phyloP scores from a whole-genome alignment of 2,797 vertebrate species.

The Enteromius treurensis region DNA sequence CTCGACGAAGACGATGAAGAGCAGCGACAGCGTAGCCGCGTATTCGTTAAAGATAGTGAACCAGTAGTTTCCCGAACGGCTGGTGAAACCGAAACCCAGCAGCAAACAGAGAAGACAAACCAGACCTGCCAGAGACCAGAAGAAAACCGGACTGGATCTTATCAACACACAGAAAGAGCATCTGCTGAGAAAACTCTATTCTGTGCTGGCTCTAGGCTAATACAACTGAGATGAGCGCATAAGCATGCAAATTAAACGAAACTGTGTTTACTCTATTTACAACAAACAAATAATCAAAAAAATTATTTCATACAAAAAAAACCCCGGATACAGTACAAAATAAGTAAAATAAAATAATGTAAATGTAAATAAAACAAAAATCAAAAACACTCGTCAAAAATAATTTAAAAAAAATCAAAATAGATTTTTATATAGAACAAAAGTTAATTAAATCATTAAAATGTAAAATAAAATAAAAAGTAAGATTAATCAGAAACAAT shows the following conservation, averaged over 20 bases:
- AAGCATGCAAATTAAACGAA: neutral
- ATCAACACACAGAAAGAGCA: neutral
- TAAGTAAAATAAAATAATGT: neutral
- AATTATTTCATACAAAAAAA: no score
- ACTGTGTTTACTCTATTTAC: no score
- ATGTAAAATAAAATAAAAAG: no score
- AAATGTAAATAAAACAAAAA: no score
- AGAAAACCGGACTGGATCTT: neutral
- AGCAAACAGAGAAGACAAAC: slow-evolving; percentile 84
- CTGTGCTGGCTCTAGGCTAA: neutral
- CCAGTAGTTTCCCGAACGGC: slow-evolving; percentile 90
- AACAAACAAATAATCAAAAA: no score
- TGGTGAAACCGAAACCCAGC: slow-evolving; percentile 87
- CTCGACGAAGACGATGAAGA: slow-evolving; percentile 91
- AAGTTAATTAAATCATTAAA: neutral
- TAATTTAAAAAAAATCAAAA: neutral
- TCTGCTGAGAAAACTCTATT: neutral
- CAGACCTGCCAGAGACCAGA: slow-evolving; percentile 71
- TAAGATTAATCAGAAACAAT: neutral
- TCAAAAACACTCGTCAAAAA: neutral
- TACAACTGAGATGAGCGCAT: no score
- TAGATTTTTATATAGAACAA: neutral
- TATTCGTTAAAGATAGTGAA: slow-evolving; percentile 95
- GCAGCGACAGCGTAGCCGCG: slow-evolving; percentile 84
- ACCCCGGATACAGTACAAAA: no score